Evolutionary conservation across 2,113 vertebrate genomes (phyloP).

Genomic region (Cariama cristata): DNA sequence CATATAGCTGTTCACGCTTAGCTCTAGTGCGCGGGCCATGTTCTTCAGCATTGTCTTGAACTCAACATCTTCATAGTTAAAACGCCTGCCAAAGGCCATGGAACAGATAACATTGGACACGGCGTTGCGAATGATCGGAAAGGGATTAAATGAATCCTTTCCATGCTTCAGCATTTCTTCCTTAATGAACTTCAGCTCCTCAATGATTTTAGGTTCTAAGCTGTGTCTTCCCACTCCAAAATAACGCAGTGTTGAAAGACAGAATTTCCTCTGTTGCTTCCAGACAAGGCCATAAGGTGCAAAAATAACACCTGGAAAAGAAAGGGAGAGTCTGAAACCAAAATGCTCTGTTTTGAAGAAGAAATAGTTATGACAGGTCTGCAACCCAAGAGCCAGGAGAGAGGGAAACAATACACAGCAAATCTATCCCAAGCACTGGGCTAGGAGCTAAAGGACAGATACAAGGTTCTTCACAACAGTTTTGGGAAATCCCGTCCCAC

Average conservation of each 20-base stretch:
- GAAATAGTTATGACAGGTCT: background rate
- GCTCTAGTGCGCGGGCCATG: constrained; percentile 87
- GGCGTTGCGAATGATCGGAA: constrained; percentile 81
- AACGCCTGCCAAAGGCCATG: constrained; percentile 89
- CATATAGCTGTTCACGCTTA: constrained; percentile 82
- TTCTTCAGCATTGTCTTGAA: constrained; percentile 85
- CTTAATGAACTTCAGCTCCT: constrained; percentile 86
- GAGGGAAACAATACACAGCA: background rate
- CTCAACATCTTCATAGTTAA: constrained; percentile 84
- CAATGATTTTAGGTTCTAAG: constrained; percentile 89
- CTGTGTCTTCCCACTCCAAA: constrained; percentile 92
- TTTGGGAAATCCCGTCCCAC: background rate
- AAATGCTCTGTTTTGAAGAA: background rate
- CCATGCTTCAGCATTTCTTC: constrained; percentile 82
- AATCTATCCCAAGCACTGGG: background rate
- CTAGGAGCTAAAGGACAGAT: background rate
- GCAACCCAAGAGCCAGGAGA: background rate
- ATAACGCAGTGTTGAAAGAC: constrained; percentile 86
- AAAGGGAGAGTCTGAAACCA: background rate
- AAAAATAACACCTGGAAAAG: constrained; percentile 89
- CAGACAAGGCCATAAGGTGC: constrained; percentile 91
- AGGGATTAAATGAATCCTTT: constrained; percentile 73
- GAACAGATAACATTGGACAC: constrained; percentile 96
- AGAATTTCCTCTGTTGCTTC: constrained; percentile 93
- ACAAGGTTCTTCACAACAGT: background rate